Percentiles rank a stretch among this genome's conserved stretches.
These are phyloP conservation scores for Centrocercus urophasianus DNA, from an alignment of 2,113 vertebrate species.

Conservation along the genomic window DNA sequence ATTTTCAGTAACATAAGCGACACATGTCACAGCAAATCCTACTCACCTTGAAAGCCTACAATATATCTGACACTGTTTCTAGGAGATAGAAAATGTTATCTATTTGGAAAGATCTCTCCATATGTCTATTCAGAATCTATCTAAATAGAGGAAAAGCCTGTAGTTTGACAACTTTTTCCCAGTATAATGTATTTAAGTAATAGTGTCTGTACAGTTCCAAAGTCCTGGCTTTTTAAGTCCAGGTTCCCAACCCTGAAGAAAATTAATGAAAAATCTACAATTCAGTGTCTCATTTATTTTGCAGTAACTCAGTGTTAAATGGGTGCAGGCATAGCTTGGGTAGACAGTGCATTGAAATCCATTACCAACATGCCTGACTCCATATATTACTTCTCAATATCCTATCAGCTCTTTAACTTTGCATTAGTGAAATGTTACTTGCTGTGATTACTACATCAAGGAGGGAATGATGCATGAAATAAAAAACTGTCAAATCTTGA, in stretches of 20 bases:
- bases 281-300: not conserved
- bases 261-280: not conserved
- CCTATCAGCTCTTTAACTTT: conserved; percentile 17
- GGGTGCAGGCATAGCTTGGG: not conserved
- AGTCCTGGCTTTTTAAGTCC: not conserved
- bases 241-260: accelerated
- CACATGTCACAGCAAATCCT: conserved; percentile 11
- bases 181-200: accelerated
- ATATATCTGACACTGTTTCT: not conserved
- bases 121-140: not conserved
- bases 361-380: not conserved
- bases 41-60: not conserved
- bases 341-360: not conserved
- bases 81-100: not conserved
- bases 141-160: not conserved
- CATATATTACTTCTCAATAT: conserved; percentile 23
- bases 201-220: accelerated
- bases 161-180: not conserved
- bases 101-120: not conserved
- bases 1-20: not conserved
- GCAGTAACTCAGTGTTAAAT: not conserved
- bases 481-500: not conserved
- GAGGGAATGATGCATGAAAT: conserved; percentile 2
- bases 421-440: conserved; percentile 29
- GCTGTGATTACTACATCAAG: not conserved